Conservation (phyloP, 2,888 invertebrate genomes). For the Omphaloscelis lunosa region DNA sequence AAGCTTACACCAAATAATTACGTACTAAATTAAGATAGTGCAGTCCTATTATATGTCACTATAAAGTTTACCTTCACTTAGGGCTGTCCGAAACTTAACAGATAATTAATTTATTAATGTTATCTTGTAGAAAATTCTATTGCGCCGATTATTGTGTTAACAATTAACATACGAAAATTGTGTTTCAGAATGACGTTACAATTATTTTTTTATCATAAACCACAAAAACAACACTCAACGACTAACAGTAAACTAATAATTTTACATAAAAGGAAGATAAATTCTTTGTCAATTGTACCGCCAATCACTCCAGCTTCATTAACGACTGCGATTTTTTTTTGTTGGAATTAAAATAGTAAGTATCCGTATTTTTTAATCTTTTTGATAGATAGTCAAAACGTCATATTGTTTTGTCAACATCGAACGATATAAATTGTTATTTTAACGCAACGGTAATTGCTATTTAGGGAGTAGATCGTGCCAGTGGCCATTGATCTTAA, state of each 20-base stretch:
- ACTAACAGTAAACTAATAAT: too few species aligned
- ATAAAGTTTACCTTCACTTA: slow-evolving; percentile 15
- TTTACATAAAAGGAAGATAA: background rate
- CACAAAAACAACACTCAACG: background rate
- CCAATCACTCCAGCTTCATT: background rate
- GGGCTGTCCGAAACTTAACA: slow-evolving; percentile 8
- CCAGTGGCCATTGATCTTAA: too few species aligned
- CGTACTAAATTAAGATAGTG: slow-evolving; percentile 41
- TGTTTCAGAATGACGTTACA: background rate
- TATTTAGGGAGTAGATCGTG: background rate
- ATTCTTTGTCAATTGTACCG: background rate
- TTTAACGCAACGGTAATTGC: background rate
- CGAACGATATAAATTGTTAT: background rate
- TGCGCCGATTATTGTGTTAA: background rate
- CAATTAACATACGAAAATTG: background rate
- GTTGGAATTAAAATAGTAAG: background rate
- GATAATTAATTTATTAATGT: background rate
- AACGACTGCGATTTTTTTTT: background rate
- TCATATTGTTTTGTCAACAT: background rate
- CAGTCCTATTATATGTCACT: slow-evolving; percentile 22
- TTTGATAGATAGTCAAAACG: too few species aligned
- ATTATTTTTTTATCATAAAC: too few species aligned
- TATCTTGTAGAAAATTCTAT: background rate
- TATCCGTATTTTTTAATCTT: background rate
- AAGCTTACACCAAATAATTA: slow-evolving; percentile 37